Evolutionary conservation across 2,888 invertebrate genomes (phyloP).

Genomic region (Epinotia bilunana): DNA sequence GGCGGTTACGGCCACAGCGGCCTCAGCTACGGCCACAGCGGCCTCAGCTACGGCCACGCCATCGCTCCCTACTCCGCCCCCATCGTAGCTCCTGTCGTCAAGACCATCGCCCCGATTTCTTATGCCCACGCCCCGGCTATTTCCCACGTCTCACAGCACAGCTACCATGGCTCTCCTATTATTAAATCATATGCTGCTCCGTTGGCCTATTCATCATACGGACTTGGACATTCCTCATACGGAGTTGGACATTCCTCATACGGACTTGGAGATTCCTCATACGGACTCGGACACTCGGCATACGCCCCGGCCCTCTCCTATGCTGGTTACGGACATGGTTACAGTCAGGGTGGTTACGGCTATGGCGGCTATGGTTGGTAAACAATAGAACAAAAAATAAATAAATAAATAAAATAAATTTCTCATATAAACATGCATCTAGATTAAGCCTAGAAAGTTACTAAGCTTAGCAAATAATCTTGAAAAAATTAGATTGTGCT

Average conservation of each 20-base stretch:
- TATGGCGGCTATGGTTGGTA: conserved; percentile 45
- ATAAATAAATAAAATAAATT: too few relatives aligned
- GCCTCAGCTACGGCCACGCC: conserved; percentile 35
- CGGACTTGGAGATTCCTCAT: conserved; percentile 41
- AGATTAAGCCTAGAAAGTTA: too few relatives aligned
- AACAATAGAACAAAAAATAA: conserved; percentile 16
- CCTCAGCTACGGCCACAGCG: conserved; percentile 45
- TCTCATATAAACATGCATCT: too few relatives aligned
- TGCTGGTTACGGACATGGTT: conserved; percentile 50
- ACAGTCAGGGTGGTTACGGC: conserved; percentile 49
- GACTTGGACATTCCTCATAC: conserved; percentile 37
- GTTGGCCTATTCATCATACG: conserved; percentile 50
- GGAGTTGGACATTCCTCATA: conserved; percentile 4
- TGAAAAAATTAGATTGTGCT: too few relatives aligned
- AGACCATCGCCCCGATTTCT: conserved; percentile 43
- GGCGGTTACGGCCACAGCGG: conserved; percentile 52
- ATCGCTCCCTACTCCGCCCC: conserved; percentile 43
- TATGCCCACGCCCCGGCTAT: conserved; percentile 52
- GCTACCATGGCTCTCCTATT: conserved; percentile 59
- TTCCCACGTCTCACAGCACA: conserved; percentile 64
- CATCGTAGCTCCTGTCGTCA: conserved; percentile 44
- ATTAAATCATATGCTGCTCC: conserved; percentile 58
- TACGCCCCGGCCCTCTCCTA: conserved; percentile 51
- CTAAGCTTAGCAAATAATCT: too few relatives aligned
- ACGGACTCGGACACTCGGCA: conserved; percentile 43